phyloP scores from a whole-genome alignment of 2,113 vertebrate species.

The Sakesphorus luctuosus region DNA sequence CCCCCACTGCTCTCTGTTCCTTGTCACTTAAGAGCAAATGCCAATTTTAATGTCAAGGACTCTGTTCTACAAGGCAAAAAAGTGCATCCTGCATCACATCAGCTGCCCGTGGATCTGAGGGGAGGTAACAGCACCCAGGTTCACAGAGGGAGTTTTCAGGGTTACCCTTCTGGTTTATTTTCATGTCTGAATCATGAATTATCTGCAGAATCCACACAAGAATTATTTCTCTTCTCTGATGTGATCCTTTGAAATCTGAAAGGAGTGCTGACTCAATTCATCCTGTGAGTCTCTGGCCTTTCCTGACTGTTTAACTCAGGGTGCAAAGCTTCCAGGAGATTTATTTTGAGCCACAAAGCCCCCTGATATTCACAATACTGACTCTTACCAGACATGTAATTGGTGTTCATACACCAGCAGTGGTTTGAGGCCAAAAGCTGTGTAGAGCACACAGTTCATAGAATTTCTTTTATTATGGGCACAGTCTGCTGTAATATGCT shows the following conservation, averaged over 20 bases:
- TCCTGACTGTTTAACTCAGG: not conserved
- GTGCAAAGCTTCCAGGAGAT: not conserved
- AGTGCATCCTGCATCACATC: not conserved
- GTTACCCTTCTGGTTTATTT: not conserved
- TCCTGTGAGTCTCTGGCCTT: not conserved
- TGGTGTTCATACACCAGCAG: not conserved
- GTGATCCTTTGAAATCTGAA: not conserved
- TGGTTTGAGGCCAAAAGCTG: not conserved
- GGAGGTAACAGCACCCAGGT: not conserved
- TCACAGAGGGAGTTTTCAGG: not conserved
- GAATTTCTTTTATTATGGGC: not conserved
- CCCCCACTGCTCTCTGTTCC: not conserved
- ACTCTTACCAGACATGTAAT: not conserved
- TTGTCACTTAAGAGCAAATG: not conserved
- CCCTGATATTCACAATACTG: not conserved
- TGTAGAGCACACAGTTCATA: fast-evolving
- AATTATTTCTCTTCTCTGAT: not conserved
- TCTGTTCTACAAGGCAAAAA: not conserved
- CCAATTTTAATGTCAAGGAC: not conserved
- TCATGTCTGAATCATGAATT: not conserved
- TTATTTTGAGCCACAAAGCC: not conserved
- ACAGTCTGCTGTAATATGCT: not conserved
- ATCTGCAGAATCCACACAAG: not conserved
- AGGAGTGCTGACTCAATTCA: not conserved
- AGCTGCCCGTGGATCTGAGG: not conserved